phyloP scores from a whole-genome alignment of 2,888 invertebrate species.

The Hyppa rectilinea region DNA sequence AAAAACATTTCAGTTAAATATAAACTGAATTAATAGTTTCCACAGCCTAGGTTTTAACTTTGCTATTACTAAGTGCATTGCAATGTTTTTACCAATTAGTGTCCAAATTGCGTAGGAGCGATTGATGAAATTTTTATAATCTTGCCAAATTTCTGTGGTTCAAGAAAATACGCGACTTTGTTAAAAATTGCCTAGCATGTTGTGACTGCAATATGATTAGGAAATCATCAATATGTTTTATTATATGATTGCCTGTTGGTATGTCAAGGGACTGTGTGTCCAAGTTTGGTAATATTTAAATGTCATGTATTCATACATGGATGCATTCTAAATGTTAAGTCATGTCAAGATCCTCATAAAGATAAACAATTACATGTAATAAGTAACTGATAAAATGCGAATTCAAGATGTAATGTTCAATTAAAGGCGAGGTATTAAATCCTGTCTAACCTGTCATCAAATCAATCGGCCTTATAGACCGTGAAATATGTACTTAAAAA shows the following conservation, averaged over 20 bases:
- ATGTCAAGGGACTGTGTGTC: slow-evolving; percentile 40
- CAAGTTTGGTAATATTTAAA: slow-evolving; percentile 37
- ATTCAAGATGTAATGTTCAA: slow-evolving; percentile 7
- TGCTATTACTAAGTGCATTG: slow-evolving; percentile 23
- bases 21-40: slow-evolving; percentile 30
- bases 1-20: slow-evolving; percentile 28
- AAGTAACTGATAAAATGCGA: not conserved
- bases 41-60: slow-evolving; percentile 33
- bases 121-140: slow-evolving; percentile 54
- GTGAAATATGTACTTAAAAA: slow-evolving; percentile 35
- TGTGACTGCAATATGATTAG: slow-evolving; percentile 24
- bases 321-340: not conserved
- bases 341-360: not conserved
- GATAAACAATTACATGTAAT: not conserved
- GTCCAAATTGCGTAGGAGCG: slow-evolving; percentile 49
- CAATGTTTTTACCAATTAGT: slow-evolving; percentile 47
- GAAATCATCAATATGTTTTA: slow-evolving; percentile 47
- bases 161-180: slow-evolving; percentile 48
- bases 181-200: slow-evolving; percentile 26
- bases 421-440: slow-evolving; percentile 16
- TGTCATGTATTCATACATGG: slow-evolving; percentile 9
- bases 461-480: slow-evolving; percentile 24
- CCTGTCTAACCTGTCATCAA: slow-evolving; percentile 39
- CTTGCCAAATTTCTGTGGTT: slow-evolving; percentile 45
- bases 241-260: slow-evolving; percentile 31